These are phyloP conservation scores for Neosilurus hyrtlii DNA, from an alignment of 2,797 vertebrate species.

Conservation along the genomic window DNA sequence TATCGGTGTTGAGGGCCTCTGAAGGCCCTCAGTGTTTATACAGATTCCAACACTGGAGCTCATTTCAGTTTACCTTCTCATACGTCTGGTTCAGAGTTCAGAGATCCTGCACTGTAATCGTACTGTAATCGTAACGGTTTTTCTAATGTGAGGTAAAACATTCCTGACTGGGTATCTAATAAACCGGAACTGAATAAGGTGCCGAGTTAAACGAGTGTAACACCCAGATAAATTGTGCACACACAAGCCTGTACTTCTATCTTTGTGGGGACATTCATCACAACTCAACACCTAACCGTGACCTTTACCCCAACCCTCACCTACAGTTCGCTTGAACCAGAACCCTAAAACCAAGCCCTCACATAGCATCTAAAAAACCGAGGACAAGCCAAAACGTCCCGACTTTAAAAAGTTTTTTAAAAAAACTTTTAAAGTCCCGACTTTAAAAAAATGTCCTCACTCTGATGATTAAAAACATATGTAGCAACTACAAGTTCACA, in stretches of 20 bases:
- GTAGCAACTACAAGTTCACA: too few species aligned
- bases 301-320: too few species aligned
- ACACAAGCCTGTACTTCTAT: neutral
- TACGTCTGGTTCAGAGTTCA: slow-evolving; percentile 34
- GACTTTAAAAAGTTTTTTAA: too few species aligned
- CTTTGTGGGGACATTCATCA: too few species aligned
- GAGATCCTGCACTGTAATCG: slow-evolving; percentile 31
- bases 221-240: slow-evolving; percentile 11
- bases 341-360: too few species aligned
- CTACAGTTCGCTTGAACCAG: too few species aligned
- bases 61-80: slow-evolving; percentile 43
- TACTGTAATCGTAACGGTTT: slow-evolving; percentile 52
- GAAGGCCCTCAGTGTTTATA: neutral
- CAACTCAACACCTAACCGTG: too few species aligned
- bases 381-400: too few species aligned
- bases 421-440: too few species aligned
- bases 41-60: slow-evolving; percentile 21
- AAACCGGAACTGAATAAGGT: slow-evolving; percentile 42
- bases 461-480: too few species aligned
- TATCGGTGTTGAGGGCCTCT: slow-evolving; percentile 43
- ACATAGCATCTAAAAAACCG: too few species aligned
- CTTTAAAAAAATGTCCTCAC: too few species aligned
- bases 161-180: slow-evolving; percentile 49
- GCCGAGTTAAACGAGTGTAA: slow-evolving; percentile 22
- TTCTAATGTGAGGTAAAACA: slow-evolving; percentile 52